phyloP scores from a whole-genome alignment of 2,113 vertebrate species.

The Ceyx melanurus region DNA sequence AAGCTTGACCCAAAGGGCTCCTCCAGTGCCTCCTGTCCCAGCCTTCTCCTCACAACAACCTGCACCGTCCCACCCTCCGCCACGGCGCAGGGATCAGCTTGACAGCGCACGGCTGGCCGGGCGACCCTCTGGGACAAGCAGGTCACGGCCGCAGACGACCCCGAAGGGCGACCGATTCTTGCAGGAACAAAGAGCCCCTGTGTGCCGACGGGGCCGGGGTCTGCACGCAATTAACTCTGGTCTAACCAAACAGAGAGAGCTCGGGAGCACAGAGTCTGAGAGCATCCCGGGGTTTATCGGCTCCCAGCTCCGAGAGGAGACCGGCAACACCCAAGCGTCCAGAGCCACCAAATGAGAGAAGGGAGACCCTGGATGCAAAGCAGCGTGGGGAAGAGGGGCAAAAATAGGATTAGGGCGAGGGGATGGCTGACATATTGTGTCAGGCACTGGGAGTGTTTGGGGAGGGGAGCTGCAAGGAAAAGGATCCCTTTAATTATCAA shows the following conservation, averaged over 20 bases:
- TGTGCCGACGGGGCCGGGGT: neutral
- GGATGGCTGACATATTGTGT: neutral
- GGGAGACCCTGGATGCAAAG: neutral
- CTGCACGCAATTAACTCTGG: constrained; percentile 62
- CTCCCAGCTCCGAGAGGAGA: accelerated
- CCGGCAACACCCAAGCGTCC: neutral
- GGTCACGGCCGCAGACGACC: neutral
- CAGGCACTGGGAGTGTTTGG: neutral
- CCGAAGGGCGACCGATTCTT: constrained; percentile 52
- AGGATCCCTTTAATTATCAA: neutral
- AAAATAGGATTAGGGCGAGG: neutral
- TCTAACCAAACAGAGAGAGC: constrained; percentile 43
- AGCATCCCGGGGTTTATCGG: neutral
- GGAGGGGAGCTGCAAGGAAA: neutral
- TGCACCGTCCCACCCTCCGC: neutral
- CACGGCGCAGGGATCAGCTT: neutral
- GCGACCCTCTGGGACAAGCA: neutral
- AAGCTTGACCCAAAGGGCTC: neutral
- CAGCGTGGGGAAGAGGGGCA: neutral
- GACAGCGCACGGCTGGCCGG: neutral
- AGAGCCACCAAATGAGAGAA: neutral
- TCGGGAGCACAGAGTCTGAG: neutral
- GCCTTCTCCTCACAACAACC: neutral
- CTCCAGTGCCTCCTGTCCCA: neutral
- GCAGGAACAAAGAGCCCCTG: constrained; percentile 42